Conservation (phyloP, 2,113 vertebrate genomes). For the Sebastes fasciatus region DNA sequence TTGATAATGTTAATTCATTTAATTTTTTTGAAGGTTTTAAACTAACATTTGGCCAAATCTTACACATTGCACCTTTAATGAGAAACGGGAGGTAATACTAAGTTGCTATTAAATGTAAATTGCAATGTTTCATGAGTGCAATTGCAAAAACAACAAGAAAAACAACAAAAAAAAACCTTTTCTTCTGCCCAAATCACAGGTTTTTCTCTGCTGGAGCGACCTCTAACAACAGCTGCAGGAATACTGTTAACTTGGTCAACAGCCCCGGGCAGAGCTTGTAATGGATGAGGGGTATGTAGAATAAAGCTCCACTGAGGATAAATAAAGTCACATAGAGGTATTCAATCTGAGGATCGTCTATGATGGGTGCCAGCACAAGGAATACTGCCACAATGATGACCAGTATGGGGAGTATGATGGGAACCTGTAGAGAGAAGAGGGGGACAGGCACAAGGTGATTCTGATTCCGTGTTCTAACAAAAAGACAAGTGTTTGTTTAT, state of each 20-base stretch:
- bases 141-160: not conserved
- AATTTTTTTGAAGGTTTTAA: no score
- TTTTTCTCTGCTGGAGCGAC: slow-evolving; percentile 87
- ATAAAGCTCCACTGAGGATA: slow-evolving; percentile 85
- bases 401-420: slow-evolving; percentile 87
- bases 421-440: slow-evolving; percentile 81
- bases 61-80: not conserved
- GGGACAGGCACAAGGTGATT: slow-evolving; percentile 2
- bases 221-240: slow-evolving; percentile 91
- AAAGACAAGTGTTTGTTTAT: not conserved
- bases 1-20: no score
- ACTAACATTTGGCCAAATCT: no score
- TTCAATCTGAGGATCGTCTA: slow-evolving; percentile 87
- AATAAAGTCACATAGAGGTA: slow-evolving; percentile 89
- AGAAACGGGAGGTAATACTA: not conserved
- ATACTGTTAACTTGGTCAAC: slow-evolving; percentile 83
- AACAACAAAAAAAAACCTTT: not conserved
- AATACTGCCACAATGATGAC: slow-evolving; percentile 86
- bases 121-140: not conserved
- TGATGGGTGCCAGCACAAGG: slow-evolving; percentile 89
- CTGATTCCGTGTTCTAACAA: not conserved
- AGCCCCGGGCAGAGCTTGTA: slow-evolving; percentile 84
- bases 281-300: slow-evolving; percentile 89
- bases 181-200: slow-evolving; percentile 55
- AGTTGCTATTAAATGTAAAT: not conserved